Evolutionary conservation across 2,888 invertebrate species (phyloP).

Genomic region (Tetropium fuscum): DNA sequence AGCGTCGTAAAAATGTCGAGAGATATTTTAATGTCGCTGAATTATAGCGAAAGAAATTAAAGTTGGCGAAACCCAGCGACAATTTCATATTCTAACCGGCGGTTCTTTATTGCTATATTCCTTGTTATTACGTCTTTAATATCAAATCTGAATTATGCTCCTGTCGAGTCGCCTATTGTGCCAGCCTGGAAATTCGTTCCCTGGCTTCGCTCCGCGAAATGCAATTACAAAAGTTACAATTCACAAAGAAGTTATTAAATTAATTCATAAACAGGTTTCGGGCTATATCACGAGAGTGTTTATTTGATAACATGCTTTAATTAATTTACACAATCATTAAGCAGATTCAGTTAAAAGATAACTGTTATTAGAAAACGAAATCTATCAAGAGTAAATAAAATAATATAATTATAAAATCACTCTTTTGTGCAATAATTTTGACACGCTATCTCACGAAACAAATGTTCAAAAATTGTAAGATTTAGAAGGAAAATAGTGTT

Average conservation of each 20-base stretch:
- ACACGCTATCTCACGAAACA: too few relatives aligned
- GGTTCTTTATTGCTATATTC: conserved; percentile 59
- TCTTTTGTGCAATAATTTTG: too few relatives aligned
- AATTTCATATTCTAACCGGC: conserved; percentile 59
- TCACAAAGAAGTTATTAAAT: conserved; percentile 17
- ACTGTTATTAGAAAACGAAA: too few relatives aligned
- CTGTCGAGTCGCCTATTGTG: conserved; percentile 19
- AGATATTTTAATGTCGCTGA: conserved; percentile 61
- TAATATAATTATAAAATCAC: too few relatives aligned
- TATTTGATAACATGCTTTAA: conserved; percentile 2
- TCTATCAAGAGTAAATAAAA: too few relatives aligned
- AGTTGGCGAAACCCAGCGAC: conserved; percentile 55
- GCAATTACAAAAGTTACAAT: conserved; percentile 28
- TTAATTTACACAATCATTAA: neutral
- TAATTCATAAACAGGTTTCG: conserved; percentile 6
- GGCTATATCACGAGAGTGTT: neutral
- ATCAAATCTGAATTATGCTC: conserved; percentile 55
- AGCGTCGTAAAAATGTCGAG: conserved; percentile 61
- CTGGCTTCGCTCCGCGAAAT: conserved; percentile 4
- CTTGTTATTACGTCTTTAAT: conserved; percentile 61
- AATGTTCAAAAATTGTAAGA: too few relatives aligned
- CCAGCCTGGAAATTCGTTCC: conserved; percentile 15
- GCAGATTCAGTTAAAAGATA: too few relatives aligned
- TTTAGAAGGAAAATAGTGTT: too few relatives aligned
- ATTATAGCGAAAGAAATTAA: conserved; percentile 63